A percentile compares a stretch with the other conserved stretches of the same genome.
These are phyloP conservation scores for Orchestia grillus DNA, from an alignment of 1,140 invertebrate species.

Conservation along the genomic window DNA sequence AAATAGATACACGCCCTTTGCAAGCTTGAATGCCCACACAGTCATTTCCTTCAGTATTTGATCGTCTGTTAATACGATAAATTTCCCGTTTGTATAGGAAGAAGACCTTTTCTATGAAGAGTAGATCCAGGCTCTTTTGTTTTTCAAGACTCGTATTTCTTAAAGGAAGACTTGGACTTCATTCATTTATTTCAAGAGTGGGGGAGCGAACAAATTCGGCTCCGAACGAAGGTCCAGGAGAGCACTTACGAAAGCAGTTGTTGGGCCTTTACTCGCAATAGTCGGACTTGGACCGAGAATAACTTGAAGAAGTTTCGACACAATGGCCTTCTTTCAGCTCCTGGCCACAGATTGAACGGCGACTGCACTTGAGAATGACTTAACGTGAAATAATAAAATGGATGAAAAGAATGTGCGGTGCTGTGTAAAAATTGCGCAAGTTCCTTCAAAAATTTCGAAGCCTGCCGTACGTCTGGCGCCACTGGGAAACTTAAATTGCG, in stretches of 20 bases:
- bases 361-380: conserved; percentile 29
- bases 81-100: neutral
- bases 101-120: neutral
- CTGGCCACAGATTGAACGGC: conserved; percentile 44
- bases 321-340: conserved; percentile 54
- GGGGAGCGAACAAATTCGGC: conserved; percentile 5
- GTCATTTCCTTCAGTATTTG: neutral
- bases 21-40: neutral
- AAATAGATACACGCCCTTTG: neutral
- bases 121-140: neutral
- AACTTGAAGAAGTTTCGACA: conserved; percentile 54
- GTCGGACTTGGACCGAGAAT: conserved; percentile 37
- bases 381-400: conserved; percentile 3
- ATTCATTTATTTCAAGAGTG: neutral
- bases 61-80: neutral
- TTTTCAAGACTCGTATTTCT: neutral
- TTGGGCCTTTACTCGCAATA: conserved; percentile 47
- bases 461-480: neutral
- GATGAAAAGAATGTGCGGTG: neutral
- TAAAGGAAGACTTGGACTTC: neutral
- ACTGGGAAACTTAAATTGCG: neutral
- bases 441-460: conserved; percentile 1
- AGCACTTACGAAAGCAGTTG: conserved; percentile 4
- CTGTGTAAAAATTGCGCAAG: neutral
- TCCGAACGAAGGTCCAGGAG: neutral